These are phyloP conservation scores for Pygmarrhopalites habei DNA, from an alignment of 1,140 invertebrate genomes.

Conservation along the genomic window DNA sequence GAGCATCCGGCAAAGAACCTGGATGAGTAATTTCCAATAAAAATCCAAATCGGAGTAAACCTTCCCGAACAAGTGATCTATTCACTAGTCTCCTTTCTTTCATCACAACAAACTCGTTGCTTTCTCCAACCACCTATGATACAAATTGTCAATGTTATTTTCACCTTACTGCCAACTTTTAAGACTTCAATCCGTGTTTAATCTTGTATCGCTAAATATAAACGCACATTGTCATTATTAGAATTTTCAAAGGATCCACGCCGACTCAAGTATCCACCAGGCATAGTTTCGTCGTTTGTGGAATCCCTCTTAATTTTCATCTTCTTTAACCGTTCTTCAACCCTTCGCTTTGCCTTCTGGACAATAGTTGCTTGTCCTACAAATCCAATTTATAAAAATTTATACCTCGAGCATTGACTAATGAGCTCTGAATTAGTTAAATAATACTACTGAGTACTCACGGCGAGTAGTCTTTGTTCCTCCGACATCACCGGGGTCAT, in stretches of 20 bases:
- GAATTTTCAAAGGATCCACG: conserved; percentile 34
- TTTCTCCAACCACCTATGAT: conserved; percentile 35
- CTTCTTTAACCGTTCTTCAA: conserved; percentile 77
- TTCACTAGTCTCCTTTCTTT: conserved; percentile 75
- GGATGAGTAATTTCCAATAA: conserved; percentile 90
- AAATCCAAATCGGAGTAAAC: conserved; percentile 77
- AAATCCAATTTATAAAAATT: too few relatives aligned
- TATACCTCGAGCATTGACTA: too few relatives aligned
- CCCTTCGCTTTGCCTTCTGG: conserved; percentile 68
- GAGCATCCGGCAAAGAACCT: conserved; percentile 88
- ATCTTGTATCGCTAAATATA: too few relatives aligned
- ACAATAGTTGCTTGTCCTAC: conserved; percentile 46
- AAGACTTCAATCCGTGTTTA: too few relatives aligned
- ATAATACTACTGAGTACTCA: too few relatives aligned
- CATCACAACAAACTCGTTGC: conserved; percentile 67
- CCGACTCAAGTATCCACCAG: conserved; percentile 32
- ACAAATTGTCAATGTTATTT: too few relatives aligned
- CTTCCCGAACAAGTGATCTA: conserved; percentile 62
- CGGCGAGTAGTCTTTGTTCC: conserved; percentile 28
- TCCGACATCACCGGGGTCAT: conserved; percentile 22
- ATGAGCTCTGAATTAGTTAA: too few relatives aligned
- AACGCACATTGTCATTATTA: conserved; percentile 34
- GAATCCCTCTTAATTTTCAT: conserved; percentile 39
- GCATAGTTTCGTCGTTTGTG: conserved; percentile 34
- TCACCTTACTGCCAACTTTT: too few relatives aligned